phyloP scores from a whole-genome alignment of 1,140 invertebrate genomes.

The Drosophila bifasciata region DNA sequence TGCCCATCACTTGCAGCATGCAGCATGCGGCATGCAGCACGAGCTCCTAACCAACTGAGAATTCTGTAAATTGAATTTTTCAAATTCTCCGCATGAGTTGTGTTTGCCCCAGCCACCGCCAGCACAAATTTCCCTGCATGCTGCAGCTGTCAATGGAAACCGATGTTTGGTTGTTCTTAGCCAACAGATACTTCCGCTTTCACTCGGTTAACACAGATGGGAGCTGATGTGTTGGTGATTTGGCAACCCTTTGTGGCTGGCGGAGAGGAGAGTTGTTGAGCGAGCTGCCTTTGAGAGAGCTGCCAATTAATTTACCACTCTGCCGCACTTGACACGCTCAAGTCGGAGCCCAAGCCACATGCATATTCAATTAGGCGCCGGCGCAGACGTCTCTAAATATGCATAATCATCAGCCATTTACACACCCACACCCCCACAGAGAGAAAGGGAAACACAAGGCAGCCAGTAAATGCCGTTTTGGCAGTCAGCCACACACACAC shows the following conservation, averaged over 20 bases:
- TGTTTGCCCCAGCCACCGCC: too few species aligned
- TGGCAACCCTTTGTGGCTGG: slow-evolving; percentile 1
- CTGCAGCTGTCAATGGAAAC: too few species aligned
- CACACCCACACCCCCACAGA: slow-evolving; percentile 11
- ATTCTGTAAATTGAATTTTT: too few species aligned
- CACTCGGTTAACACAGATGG: too few species aligned
- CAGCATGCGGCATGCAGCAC: too few species aligned
- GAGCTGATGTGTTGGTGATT: not conserved
- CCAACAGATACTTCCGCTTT: too few species aligned
- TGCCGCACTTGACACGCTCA: slow-evolving; percentile 39
- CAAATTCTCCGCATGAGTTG: too few species aligned
- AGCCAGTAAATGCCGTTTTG: slow-evolving; percentile 68
- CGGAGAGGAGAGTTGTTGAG: slow-evolving; percentile 11
- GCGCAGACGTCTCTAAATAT: slow-evolving; percentile 65
- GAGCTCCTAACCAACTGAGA: too few species aligned
- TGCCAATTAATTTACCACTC: slow-evolving; percentile 66
- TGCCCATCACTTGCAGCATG: too few species aligned
- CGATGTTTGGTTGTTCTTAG: too few species aligned
- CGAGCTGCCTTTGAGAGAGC: slow-evolving; percentile 19
- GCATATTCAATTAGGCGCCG: slow-evolving; percentile 73
- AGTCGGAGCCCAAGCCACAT: slow-evolving; percentile 16
- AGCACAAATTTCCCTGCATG: too few species aligned
- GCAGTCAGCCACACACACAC: slow-evolving; percentile 16
- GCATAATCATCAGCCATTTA: slow-evolving; percentile 61
- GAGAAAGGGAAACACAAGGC: slow-evolving; percentile 42